Conservation (phyloP, 1,140 invertebrate species). For the Laodelphax striatellus region DNA sequence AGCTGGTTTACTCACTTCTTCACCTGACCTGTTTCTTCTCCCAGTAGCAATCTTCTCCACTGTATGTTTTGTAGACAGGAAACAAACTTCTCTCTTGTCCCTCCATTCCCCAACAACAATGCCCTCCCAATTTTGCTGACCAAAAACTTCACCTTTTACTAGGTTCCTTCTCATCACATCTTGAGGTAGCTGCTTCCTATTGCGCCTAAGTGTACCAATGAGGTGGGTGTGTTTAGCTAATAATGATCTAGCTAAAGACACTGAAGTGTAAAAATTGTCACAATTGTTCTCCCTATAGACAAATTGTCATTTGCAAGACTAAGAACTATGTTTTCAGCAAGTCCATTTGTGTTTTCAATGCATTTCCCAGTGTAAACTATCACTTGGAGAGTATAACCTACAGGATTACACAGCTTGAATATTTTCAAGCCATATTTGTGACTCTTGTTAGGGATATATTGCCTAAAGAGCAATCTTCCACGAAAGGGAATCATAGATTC, state of each 20-base stretch:
- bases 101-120: slow-evolving; percentile 30
- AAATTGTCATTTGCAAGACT: slow-evolving; percentile 16
- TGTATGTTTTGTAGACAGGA: slow-evolving; percentile 26
- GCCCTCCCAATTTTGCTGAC: slow-evolving; percentile 26
- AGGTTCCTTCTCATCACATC: slow-evolving; percentile 27
- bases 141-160: slow-evolving; percentile 26
- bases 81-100: slow-evolving; percentile 28
- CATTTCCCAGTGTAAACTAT: slow-evolving; percentile 22
- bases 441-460: slow-evolving; percentile 30
- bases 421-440: slow-evolving; percentile 29
- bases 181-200: slow-evolving; percentile 4
- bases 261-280: slow-evolving; percentile 34
- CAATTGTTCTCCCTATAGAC: slow-evolving; percentile 29
- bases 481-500: slow-evolving; percentile 29
- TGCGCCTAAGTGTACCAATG: slow-evolving; percentile 20
- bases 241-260: slow-evolving; percentile 27
- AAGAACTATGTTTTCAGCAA: slow-evolving; percentile 9
- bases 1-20: slow-evolving; percentile 24
- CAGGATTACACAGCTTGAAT: slow-evolving; percentile 25
- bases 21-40: slow-evolving; percentile 16
- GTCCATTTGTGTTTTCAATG: neutral
- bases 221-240: slow-evolving; percentile 27
- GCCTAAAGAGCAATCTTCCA: slow-evolving; percentile 26
- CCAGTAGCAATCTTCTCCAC: slow-evolving; percentile 21
- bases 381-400: slow-evolving; percentile 20